Evolutionary conservation across 2,113 vertebrate species (phyloP), one percentile per base, ranked within the genome.

Genomic region (Beaufortia kweichowensis): DNA sequence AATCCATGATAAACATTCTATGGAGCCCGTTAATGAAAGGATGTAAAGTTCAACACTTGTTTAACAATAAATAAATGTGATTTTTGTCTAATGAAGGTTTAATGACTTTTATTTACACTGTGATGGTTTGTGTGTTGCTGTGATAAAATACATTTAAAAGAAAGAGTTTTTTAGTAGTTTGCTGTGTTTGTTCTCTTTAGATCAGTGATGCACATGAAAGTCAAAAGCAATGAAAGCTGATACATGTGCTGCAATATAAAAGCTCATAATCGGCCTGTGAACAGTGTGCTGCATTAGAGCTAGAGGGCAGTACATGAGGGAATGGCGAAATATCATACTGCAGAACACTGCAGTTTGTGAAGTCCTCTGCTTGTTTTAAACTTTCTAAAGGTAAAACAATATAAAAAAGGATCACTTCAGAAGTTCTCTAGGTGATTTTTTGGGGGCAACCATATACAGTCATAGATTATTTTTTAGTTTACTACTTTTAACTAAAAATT

Each of bases 51-150:
- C 95, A 97, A 98, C 96, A 98, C 95, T 93, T 96, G 95, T 97
- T 98, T 97, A 95, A 96, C 92, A 95, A 95, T 96, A 95, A 98
- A 98, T 98, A 98, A 98, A 99, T 98, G 96, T 98, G 95, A 94
- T 80, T 89, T 85, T 90, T 91, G 87, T 85, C 80, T 81, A 79
- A 82, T 85, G 73, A 84, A 62, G 60, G 63, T 84, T 75, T 71
- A 84, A 88, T 89, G 85, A n/a, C 80, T 79, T 79, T 79, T 64
- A 81, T 63, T 75, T 79, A 17, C 23, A 7, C 46, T 6, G 5
- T 17, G 17, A 35, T 28, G 24, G 57, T 33, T 60, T 26, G 29
- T 56, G 33, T 59, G 61, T 62, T 24, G 10, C 17, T 48, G 17
- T 62, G 70, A 67, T 12, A 23, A 63, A 0, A 21, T 28, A 26